Base-by-base conservation (phyloP, 2,888 invertebrate species). In the Nemotelus nigrinus region DNA sequence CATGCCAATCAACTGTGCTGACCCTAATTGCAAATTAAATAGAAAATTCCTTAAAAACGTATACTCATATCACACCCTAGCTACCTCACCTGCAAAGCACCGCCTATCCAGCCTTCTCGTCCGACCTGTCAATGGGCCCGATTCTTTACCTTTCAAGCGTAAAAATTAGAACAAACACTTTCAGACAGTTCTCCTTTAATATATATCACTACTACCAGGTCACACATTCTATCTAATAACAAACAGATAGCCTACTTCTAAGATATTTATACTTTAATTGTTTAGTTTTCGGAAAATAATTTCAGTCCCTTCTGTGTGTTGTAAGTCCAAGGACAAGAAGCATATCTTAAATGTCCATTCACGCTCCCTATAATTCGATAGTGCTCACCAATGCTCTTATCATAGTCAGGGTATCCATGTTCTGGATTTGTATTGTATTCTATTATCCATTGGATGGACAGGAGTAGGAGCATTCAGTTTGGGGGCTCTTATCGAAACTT, bases 221-320 rank as follows among this genome's bases (percentile, higher is more conserved):
- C 53, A 53, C 48, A 50, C 48, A 10, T 44, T 3, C 41, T 55
- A n/a, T n/a, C 55, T 2, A 55, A 70, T 70, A 72, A 55, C 39
- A n/a, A 39, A 57, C 47, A 45, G 50, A 60, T 39, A 60, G 25
- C 7, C n/a, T 50, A 25, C 2, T 48, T n/a, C n/a, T 58, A 72
- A 72, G 57, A 72, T 72, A 72, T 72, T 72, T 58, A 57, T 58
- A 44, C 71, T 72, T 72, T 72, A 72, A 72, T 72, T 72, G 71
- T 44, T 72, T 67, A 48, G 67, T 48, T 47, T 67, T 39, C 48
- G 10, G 25, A 6, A 25, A 67, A 67, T 47, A 39, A 39, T 44
- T 50, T 65, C n/a, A 25, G 44, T 50, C 39, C 25, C 39, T 63
- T 48, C 8, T 25, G 45, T 43, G 43, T 25, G 25, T 25, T 25